Evolutionary conservation across 1,140 invertebrate species (phyloP).

Genomic region (Atopsyche davidsoni): DNA sequence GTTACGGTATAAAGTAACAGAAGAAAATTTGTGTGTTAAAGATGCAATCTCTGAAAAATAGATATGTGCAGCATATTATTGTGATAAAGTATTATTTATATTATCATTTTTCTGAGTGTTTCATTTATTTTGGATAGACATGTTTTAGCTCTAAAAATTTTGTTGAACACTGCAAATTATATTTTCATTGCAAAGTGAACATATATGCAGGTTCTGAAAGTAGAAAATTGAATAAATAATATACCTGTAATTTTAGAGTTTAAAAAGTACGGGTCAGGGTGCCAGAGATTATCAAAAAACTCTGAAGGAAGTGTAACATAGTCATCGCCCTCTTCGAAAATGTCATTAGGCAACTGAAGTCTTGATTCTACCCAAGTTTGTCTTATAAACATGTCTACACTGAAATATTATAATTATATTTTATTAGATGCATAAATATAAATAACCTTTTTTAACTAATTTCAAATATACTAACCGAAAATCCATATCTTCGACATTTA

Average conservation of each 20-base stretch:
- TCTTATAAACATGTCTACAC: conserved; percentile 78
- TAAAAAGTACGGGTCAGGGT: conserved; percentile 79
- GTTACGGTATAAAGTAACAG: conserved; percentile 69
- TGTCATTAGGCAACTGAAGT: conserved; percentile 63
- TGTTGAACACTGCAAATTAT: too few species aligned
- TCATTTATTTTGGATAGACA: too few species aligned
- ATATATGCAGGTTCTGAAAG: too few species aligned
- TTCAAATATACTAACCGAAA: conserved; percentile 57
- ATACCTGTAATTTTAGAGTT: conserved; percentile 77
- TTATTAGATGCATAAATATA: neutral
- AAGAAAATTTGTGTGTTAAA: conserved; percentile 72
- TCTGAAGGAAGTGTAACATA: conserved; percentile 70
- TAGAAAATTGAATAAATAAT: too few species aligned
- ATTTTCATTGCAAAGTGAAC: too few species aligned
- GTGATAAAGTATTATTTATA: too few species aligned
- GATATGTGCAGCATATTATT: neutral
- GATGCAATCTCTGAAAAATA: conserved; percentile 63
- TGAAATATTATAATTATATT: conserved; percentile 34
- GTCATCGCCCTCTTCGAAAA: conserved; percentile 71
- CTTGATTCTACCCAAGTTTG: conserved; percentile 74
- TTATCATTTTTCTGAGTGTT: too few species aligned
- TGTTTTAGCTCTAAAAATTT: too few species aligned
- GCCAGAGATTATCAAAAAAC: conserved; percentile 78
- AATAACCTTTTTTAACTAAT: too few species aligned
- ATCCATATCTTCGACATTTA: conserved; percentile 82